Percentiles rank a stretch among this genome's conserved stretches.
Conservation (phyloP, 2,113 vertebrate genomes). For the Silurus asotus region DNA sequence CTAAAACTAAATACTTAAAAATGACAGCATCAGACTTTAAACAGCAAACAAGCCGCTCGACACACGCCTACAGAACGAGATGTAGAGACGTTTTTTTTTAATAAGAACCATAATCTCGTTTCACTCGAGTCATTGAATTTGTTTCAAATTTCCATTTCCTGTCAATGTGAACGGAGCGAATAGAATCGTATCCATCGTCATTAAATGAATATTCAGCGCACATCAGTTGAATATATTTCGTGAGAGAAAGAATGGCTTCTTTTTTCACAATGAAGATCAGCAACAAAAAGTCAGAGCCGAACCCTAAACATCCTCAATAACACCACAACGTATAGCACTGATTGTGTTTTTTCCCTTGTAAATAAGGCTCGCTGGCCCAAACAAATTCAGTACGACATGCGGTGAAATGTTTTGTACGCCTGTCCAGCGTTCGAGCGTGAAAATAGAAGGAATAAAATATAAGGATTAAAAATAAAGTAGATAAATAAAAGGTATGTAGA, state of each 20-base stretch:
- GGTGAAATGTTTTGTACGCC: no score
- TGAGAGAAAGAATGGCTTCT: neutral
- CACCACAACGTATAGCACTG: neutral
- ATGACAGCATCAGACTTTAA: neutral
- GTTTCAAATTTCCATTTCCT: no score
- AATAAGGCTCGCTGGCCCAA: neutral
- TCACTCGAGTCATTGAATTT: neutral
- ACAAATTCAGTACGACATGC: no score
- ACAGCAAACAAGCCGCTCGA: neutral
- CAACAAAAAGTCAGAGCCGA: neutral
- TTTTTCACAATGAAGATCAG: neutral
- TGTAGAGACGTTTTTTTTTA: neutral
- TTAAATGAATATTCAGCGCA: neutral
- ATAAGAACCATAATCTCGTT: neutral
- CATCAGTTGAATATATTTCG: neutral
- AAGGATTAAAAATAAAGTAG: no score
- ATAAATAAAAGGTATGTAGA: no score
- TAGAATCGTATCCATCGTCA: neutral
- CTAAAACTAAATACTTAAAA: neutral
- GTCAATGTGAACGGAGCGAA: neutral
- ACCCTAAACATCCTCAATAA: neutral
- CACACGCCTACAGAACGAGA: neutral
- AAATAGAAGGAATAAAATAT: no score
- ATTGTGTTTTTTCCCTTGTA: neutral
- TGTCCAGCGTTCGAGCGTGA: no score